Evolutionary conservation across 2,888 invertebrate species (phyloP), one percentile per base, ranked within the genome.

Genomic region (Trichopoda pennipes): DNA sequence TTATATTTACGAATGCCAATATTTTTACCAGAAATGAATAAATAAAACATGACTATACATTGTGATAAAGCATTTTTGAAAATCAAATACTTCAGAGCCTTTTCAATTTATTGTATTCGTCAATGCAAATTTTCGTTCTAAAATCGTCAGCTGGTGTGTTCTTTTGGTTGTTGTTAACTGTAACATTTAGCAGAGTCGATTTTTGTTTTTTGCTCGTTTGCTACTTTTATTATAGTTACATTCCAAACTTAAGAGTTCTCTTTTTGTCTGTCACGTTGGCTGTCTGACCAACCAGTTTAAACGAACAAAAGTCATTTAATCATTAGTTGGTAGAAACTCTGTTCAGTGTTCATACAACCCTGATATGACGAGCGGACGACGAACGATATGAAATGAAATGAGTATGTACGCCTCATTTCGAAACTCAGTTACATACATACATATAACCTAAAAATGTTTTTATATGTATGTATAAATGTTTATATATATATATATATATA

Each of bases 401-500:
- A 63, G 77, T 82, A 79, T 75, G 82, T 72, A 76, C 75, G 82
- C 82, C 79, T 82, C 68, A 68, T 79, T 79, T 82, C 76, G 72
- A 72, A 82, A 81, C 85, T 79, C 85, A 86, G 86, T 86, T 89
- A 90, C 89, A 89, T 88, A 90, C 89, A 89, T 88, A 89, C 87
- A 89, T 87, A 89, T 89, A 89, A 89, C 89, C 89, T 89, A 89
- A 90, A 89, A 89, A 87, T 88, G 86, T 86, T 86, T 88, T 86
- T 84, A 81, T 87, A 86, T 80, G 74, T 56, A 14, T 21, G 16
- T 14, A 16, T 68, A 9, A 2, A 23, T 44, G 9, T 51, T 12
- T 21, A 32, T 32, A 0, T 28, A 12, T 16, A 32, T 32, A 12
- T 49, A 10, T 44, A 44, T 35, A 9, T 84, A 80, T 87, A 1